Evolutionary conservation across 2,113 vertebrate species (phyloP).

Genomic region (Tragelaphus strepsiceros): DNA sequence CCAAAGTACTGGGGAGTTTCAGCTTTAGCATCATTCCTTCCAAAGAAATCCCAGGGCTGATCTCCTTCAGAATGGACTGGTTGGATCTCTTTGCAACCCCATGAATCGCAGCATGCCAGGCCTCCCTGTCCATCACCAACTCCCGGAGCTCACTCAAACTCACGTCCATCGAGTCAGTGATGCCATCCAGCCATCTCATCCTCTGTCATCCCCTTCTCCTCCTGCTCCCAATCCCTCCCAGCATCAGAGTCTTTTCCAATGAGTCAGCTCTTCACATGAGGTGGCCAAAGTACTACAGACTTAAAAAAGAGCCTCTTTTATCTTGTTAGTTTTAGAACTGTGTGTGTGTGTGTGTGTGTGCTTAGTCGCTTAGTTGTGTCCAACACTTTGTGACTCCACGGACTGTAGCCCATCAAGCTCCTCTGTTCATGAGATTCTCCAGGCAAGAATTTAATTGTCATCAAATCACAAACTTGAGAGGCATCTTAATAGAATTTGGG

Average conservation of each 20-base stretch:
- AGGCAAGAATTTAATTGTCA: not conserved
- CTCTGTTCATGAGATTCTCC: not conserved
- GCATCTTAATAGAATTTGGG: not conserved
- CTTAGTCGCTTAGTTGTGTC: not conserved
- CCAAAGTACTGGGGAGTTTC: no score
- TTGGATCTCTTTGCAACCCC: no score
- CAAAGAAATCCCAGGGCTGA: no score
- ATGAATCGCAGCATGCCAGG: no score
- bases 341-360: not conserved
- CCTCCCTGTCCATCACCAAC: no score
- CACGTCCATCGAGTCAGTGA: rapidly evolving
- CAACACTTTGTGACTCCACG: not conserved
- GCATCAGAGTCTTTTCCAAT: no score
- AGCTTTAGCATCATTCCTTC: no score
- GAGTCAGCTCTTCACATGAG: no score
- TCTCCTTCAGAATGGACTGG: no score
- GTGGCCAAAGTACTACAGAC: not conserved
- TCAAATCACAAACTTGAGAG: not conserved
- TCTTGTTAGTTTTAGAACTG: not conserved
- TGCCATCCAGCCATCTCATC: no score
- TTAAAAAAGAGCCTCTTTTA: not conserved
- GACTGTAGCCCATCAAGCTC: not conserved
- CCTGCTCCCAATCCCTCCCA: no score
- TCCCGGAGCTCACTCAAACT: rapidly evolving
- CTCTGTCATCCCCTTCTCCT: no score